Evolutionary conservation across 92 coral and sea anemone species (phyloP).

Genomic region (Umimayanthus chanpuru): DNA sequence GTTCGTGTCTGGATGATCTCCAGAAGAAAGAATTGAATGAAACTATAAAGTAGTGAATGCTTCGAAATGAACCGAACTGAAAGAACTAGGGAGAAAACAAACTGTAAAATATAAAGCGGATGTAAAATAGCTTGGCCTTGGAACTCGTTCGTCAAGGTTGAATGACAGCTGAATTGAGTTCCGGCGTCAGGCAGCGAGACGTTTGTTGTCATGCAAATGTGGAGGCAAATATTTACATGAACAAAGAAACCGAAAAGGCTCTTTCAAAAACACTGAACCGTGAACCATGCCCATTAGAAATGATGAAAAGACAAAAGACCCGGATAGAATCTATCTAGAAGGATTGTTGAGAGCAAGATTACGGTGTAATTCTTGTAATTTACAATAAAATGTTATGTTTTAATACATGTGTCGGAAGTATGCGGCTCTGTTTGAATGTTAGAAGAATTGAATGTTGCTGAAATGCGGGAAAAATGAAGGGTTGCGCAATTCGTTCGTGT

Average conservation of each 20-base stretch:
- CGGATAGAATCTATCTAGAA: constrained; percentile 26
- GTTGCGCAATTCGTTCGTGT: neutral
- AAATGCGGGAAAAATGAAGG: neutral
- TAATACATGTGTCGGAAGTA: neutral
- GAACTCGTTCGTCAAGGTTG: constrained; percentile 28
- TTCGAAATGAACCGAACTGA: neutral
- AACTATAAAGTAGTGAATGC: neutral
- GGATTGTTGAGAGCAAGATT: neutral
- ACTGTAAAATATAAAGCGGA: neutral
- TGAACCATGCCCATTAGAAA: constrained; percentile 23
- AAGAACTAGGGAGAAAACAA: neutral
- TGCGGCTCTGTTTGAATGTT: neutral
- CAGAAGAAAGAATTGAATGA: neutral
- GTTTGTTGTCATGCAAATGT: constrained; percentile 45
- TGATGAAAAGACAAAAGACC: constrained; percentile 14
- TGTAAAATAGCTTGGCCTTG: constrained; percentile 12
- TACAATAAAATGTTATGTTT: constrained; percentile 1
- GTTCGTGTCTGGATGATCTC: constrained; percentile 2
- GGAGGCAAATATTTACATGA: constrained; percentile 12
- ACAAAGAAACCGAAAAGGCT: constrained; percentile 26
- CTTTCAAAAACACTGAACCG: constrained; percentile 37
- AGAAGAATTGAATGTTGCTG: too few relatives aligned
- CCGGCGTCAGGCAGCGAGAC: constrained; percentile 15
- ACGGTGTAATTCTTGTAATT: constrained; percentile 3
- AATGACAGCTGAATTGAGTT: constrained; percentile 33